These are phyloP conservation scores for Triplophysa tibetana DNA, from an alignment of 2,113 vertebrate genomes.

Conservation along the genomic window DNA sequence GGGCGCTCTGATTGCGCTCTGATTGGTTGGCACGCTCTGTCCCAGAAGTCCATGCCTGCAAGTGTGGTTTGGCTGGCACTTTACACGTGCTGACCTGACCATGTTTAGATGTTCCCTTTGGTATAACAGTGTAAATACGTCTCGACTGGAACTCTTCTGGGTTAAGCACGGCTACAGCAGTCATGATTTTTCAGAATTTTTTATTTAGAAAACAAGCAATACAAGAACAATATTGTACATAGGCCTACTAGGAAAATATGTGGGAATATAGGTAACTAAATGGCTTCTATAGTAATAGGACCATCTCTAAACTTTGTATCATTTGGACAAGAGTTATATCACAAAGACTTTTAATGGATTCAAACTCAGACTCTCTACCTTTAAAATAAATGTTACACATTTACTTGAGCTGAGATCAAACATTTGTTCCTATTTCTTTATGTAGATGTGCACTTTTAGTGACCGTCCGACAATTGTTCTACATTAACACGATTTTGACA, in stretches of 20 bases:
- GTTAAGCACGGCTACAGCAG: not conserved
- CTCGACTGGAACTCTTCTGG: not conserved
- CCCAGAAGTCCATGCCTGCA: not conserved
- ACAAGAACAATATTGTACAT: not conserved
- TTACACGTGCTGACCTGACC: not conserved
- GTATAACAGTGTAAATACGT: not conserved
- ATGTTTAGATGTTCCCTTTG: not conserved
- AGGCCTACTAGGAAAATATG: not conserved
- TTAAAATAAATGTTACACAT: too few species aligned
- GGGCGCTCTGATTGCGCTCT: not conserved
- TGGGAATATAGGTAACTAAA: not conserved
- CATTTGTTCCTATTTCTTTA: too few species aligned
- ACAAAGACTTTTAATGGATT: too few species aligned
- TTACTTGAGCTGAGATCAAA: too few species aligned
- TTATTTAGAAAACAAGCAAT: not conserved
- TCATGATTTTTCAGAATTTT: not conserved
- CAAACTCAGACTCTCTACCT: too few species aligned
- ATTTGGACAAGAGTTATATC: too few species aligned
- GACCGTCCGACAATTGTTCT: too few species aligned
- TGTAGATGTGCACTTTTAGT: too few species aligned
- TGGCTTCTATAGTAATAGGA: too few species aligned
- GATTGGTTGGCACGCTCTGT: slow-evolving; percentile 8
- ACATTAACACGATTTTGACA: too few species aligned
- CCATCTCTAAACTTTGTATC: too few species aligned
- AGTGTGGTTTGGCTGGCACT: not conserved